Base-by-base conservation (phyloP, 2,888 invertebrate genomes). In the Drosophila demipolita region DNA sequence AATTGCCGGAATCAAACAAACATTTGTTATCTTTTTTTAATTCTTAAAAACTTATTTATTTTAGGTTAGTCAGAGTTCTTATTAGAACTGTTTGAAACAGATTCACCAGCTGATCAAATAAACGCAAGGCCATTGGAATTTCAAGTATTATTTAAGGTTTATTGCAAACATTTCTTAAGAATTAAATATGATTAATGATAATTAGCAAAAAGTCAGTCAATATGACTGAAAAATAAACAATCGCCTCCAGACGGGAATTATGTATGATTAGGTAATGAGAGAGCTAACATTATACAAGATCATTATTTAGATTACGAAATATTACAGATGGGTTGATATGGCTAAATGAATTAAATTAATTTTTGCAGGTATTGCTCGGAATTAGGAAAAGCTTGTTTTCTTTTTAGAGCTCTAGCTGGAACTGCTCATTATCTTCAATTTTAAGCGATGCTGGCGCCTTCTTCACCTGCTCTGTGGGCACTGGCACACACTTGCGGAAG, bases 371-470 rank as follows among this genome's bases (percentile, higher is more conserved):
- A 75, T 74, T 83, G 75, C 75, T 77, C 82, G 81, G 57, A 80
- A 77, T 79, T 53, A 40, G 35, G 23, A 36, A 35, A 36, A 35
- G 35, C 17, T 48, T 9, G 36, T 11, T 2, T 3, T 11, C 36
- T 20, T 32, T 15, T 73, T 93, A 93, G 71, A 93, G 84, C 48
- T 93, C 93, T 87, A 93, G 76, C 57, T 93, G 91, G 82, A 93
- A 93, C 79, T 92, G 93, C 63, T 93, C 92, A 33, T 93, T 92
- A 29, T 93, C 92, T 64, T 93, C 93, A 38, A 91, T 92, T 66
- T 92, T 92, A 73, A 91, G 54, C 26, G 92, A 89, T 65, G 45
- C 1, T 45, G 81, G 65, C 0, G 87, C 74, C 62, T 91, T 91
- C 77, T 90, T 91, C 8, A 80, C 79, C 64, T 91, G 64, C 53